Conservation (phyloP, 2,888 invertebrate species). For the Diarsia rubi region DNA sequence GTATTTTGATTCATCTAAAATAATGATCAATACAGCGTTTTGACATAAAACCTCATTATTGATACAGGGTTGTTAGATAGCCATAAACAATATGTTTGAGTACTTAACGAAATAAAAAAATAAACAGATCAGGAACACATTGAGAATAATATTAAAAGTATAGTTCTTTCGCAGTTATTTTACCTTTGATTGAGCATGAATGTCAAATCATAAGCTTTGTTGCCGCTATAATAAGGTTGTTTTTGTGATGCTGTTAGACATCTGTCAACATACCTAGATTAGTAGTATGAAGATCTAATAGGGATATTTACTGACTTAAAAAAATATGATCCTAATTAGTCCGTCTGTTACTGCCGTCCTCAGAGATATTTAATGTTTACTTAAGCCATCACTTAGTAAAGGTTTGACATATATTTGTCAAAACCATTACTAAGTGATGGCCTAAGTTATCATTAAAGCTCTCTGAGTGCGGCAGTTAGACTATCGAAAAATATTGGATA, state of each 20-base stretch:
- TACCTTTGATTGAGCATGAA: neutral
- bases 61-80: constrained; percentile 85
- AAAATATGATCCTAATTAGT: no score
- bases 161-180: neutral
- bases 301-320: no score
- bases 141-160: constrained; percentile 16
- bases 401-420: no score
- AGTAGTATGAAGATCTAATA: neutral
- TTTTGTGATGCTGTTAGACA: neutral
- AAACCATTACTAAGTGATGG: no score
- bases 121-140: constrained; percentile 5
- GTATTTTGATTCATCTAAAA: constrained; percentile 33
- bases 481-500: no score
- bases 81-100: constrained; percentile 69
- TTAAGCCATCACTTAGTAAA: no score
- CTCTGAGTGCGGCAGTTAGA: no score
- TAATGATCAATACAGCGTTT: constrained; percentile 51
- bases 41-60: constrained; percentile 73
- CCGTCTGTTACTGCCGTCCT: no score
- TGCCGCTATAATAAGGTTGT: neutral
- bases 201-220: neutral
- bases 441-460: no score
- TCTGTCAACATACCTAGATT: neutral
- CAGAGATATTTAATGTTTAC: no score
- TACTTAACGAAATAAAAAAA: constrained; percentile 52